Conservation (phyloP, 30 jellyfish, hydroid and myxozoan species). For the Aurelia sp. region DNA sequence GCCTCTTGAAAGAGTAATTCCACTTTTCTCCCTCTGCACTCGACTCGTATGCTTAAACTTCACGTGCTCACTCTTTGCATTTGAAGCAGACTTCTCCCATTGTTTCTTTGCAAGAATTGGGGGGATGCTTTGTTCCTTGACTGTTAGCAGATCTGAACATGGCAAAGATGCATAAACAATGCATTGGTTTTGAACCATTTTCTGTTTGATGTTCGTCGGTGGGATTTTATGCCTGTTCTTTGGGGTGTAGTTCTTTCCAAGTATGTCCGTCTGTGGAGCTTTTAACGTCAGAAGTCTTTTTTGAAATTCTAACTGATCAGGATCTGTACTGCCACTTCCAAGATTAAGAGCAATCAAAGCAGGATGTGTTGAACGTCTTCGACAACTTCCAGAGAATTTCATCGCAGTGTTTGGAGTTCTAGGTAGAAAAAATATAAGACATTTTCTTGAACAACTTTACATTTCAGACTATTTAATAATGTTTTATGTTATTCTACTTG, state of each 20-base stretch:
- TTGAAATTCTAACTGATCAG: slow-evolving; percentile 19
- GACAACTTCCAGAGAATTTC: slow-evolving; percentile 29
- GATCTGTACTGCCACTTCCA: slow-evolving; percentile 11
- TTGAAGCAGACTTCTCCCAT: slow-evolving; percentile 14
- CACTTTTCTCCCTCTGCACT: slow-evolving; percentile 24
- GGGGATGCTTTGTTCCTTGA: slow-evolving; percentile 74
- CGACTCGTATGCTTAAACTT: slow-evolving; percentile 6
- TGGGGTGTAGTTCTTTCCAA: slow-evolving; percentile 91
- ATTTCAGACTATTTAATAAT: no score
- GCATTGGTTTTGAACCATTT: slow-evolving; percentile 85
- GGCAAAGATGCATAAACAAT: slow-evolving; percentile 90
- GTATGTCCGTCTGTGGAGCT: slow-evolving; percentile 56
- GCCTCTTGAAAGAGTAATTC: slow-evolving; percentile 32
- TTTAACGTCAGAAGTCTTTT: slow-evolving; percentile 19
- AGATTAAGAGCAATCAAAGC: slow-evolving; percentile 16
- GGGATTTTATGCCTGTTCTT: slow-evolving; percentile 83
- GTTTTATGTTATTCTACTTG: no score
- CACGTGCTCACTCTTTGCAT: slow-evolving; percentile 7
- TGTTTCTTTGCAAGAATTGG: slow-evolving; percentile 60
- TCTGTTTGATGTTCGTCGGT: slow-evolving; percentile 75
- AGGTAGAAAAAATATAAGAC: not conserved
- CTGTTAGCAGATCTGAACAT: slow-evolving; percentile 53
- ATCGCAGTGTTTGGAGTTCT: slow-evolving; percentile 68
- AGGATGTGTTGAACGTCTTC: slow-evolving; percentile 70
- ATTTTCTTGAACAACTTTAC: no score